Base-by-base conservation (phyloP, 1,140 invertebrate genomes). In the Antheraea pernyi region DNA sequence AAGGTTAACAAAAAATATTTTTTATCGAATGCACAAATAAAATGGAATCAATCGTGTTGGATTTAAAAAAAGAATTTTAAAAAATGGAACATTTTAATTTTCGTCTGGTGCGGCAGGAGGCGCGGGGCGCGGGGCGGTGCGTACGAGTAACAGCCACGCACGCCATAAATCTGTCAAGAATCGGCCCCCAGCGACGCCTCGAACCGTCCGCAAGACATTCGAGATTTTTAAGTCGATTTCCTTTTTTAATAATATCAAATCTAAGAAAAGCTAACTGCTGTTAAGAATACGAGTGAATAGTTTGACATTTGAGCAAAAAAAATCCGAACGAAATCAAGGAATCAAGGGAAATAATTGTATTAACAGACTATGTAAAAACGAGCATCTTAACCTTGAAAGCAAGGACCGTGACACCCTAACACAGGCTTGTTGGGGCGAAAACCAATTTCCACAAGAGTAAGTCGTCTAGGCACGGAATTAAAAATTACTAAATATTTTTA, bases 101-200 rank as follows among this genome's bases (percentile, higher is more conserved):
- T 77, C 46, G 46, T 53, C 11, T 74, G 68, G 73, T 70, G 73
- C 61, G 68, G 71, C 73, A 68, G 68, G 67, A 53, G 22, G 70
- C 42, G 67, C 61, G 72, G 62, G 60, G 65, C 74, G 68, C 65
- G 59, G 60, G 59, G 58, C 59, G 69, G 64, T 75, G 70, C 72
- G 73, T 75, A 74, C 72, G 73, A 75, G 75, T 75, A 76, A 78
- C 74, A 74, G 76, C 76, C 83, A 80, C 79, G 81, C 81, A 83
- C 81, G 80, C 80, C 70, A 81, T 86, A 86, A 86, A 86, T 85
- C 84, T 86, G 84, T 86, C 84, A 86, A 42, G 67, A 72, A 74
- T 60, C 71, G 76, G 70, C 83, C 81, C 80, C 77, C 76, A 69
- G 76, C 77, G 78, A 83, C 79, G 74, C 73, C 75, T 80, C 74